Evolutionary conservation across 2,888 invertebrate genomes (phyloP).

Genomic region (Melitaea athalia): DNA sequence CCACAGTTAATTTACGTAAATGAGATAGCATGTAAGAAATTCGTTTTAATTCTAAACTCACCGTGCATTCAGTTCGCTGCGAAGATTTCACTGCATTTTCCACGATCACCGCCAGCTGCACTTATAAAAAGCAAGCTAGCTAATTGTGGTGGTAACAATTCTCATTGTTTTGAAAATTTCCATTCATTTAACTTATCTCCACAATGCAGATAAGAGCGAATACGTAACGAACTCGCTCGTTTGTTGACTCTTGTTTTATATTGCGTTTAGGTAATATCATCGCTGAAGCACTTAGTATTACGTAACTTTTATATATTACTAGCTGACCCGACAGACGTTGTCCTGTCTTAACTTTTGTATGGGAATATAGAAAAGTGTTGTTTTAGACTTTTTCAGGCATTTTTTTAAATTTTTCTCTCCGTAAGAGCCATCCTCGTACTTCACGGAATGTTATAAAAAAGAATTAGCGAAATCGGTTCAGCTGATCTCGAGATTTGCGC

Average conservation of each 20-base stretch:
- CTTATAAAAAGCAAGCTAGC: slow-evolving; percentile 28
- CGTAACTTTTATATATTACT: not conserved
- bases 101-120: slow-evolving; percentile 22
- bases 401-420: too few relatives aligned
- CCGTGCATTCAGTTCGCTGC: slow-evolving; percentile 9
- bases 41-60: slow-evolving; percentile 11
- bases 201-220: slow-evolving; percentile 20
- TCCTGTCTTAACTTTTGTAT: too few relatives aligned
- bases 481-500: too few relatives aligned
- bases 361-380: too few relatives aligned
- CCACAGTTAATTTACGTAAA: not conserved
- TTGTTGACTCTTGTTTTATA: slow-evolving; percentile 20
- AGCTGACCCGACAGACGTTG: too few relatives aligned
- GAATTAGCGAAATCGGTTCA: too few relatives aligned
- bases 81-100: slow-evolving; percentile 12
- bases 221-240: slow-evolving; percentile 42
- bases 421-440: too few relatives aligned
- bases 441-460: too few relatives aligned
- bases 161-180: slow-evolving; percentile 54
- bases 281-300: not conserved
- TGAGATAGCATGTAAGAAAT: not conserved
- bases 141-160: slow-evolving; percentile 35
- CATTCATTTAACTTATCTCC: slow-evolving; percentile 25
- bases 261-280: slow-evolving; percentile 11
- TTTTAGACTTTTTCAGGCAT: too few relatives aligned